Evolutionary conservation across 2,888 invertebrate genomes (phyloP), one percentile per base, ranked within the genome.

Genomic region (Lamellibrachia satsuma): DNA sequence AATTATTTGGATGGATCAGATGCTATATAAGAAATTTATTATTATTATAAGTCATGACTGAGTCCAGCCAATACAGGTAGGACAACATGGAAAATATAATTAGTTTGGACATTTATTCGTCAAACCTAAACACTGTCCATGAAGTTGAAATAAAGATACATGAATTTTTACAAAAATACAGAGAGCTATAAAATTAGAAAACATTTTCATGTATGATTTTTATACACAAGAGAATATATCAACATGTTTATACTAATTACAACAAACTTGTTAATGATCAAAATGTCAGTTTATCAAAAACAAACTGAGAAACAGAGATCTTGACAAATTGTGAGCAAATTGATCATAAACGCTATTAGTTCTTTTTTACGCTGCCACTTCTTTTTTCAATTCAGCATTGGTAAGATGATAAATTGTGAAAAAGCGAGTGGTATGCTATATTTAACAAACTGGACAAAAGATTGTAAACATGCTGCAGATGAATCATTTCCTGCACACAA

Each of bases 241-340:
- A 11, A 75, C 22, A 15, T 75, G 15, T 75, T 75, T 22, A 22
- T 75, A 22, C 22, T 15, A n/a, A 22, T 22, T 22, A 22, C 11
- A 75, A 75, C 22, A 15, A 75, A 75, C 75, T 75, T 15, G 75
- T 75, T 11, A 22, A 75, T 22, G 75, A 22, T 22, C 6, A 15
- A 75, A 75, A 75, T 75, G n/a, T 75, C n/a, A 75, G n/a, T 75
- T 75, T 22, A 75, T 75, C 75, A 75, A 75, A 57, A 57, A 8
- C 15, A 57, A 75, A 15, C n/a, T n/a, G 75, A 75, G 22, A 75
- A 22, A 39, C 39, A 39, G 39, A 75, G 75, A 75, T 75, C 75
- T 75, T 75, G 75, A 75, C 75, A 75, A 75, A 75, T 75, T 75
- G 75, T 75, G 22, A 75, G 75, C 75, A 75, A 75, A 75, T 75